Evolutionary conservation across 2,888 invertebrate genomes (phyloP).

Genomic region (Tipula unca): DNA sequence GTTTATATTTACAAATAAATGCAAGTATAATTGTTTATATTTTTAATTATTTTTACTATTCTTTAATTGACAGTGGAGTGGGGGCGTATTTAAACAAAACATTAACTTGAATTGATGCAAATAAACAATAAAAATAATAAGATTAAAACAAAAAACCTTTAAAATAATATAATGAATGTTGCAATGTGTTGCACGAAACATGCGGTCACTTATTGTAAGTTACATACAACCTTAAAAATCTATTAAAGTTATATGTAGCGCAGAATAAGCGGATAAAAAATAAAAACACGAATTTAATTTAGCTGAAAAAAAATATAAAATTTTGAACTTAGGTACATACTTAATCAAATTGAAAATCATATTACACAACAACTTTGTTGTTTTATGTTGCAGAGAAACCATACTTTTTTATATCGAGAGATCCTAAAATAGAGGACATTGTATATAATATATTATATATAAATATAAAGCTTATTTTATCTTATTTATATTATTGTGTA

Average conservation of each 20-base stretch:
- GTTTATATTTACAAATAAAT: background rate
- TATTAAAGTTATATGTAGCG: background rate
- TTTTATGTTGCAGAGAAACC: background rate
- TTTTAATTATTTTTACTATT: background rate
- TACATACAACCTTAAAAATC: background rate
- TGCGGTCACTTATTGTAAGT: background rate
- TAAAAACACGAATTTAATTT: background rate
- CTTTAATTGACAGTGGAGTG: background rate
- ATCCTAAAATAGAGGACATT: background rate
- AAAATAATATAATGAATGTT: background rate
- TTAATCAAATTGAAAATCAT: background rate
- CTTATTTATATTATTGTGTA: slow-evolving; percentile 8
- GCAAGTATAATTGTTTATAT: background rate
- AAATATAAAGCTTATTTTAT: slow-evolving; percentile 8
- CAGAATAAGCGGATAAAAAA: background rate
- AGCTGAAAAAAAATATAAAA: background rate
- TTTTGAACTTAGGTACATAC: no score
- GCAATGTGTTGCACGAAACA: background rate
- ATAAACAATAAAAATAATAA: background rate
- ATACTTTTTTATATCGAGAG: background rate
- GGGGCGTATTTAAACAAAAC: background rate
- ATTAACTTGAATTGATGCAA: background rate
- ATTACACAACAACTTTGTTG: background rate
- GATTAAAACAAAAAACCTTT: background rate
- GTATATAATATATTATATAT: background rate